Evolutionary conservation across 2,888 invertebrate species (phyloP).

Genomic region (Phalera bucephala): DNA sequence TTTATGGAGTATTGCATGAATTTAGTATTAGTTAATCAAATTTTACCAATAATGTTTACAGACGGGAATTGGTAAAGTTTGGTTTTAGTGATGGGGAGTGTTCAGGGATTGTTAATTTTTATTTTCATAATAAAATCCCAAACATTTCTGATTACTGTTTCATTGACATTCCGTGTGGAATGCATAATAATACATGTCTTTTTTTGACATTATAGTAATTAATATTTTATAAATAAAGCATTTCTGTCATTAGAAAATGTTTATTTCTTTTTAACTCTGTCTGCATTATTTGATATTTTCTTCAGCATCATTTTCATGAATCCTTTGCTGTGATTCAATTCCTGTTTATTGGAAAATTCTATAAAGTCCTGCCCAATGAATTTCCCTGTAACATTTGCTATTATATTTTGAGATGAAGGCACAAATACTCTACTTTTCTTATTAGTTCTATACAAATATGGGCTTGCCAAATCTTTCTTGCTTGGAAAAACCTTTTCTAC

Average conservation of each 20-base stretch:
- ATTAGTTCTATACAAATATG: constrained; percentile 59
- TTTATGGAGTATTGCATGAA: constrained; percentile 48
- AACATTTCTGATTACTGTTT: constrained; percentile 48
- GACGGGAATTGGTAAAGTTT: constrained; percentile 48
- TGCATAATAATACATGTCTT: constrained; percentile 65
- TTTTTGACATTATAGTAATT: constrained; percentile 68
- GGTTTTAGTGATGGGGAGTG: constrained; percentile 49
- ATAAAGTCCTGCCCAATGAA: constrained; percentile 67
- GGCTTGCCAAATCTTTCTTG: constrained; percentile 18
- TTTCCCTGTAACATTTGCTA: constrained; percentile 24
- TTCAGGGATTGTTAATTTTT: constrained; percentile 25
- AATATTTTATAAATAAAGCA: constrained; percentile 56
- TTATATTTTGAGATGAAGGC: constrained; percentile 32
- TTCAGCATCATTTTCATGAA: constrained; percentile 71
- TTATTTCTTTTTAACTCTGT: constrained; percentile 58
- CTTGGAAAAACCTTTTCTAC: constrained; percentile 2
- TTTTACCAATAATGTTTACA: constrained; percentile 40
- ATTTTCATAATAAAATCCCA: constrained; percentile 21
- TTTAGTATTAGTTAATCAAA: constrained; percentile 47
- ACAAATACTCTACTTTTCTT: constrained; percentile 63
- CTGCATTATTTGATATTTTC: constrained; percentile 64
- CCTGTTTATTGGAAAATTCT: constrained; percentile 42
- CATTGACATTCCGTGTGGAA: constrained; percentile 62
- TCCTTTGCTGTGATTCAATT: constrained; percentile 33
- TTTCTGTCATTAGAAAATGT: constrained; percentile 37